A percentile compares a stretch with the other conserved stretches of the same genome.
Evolutionary conservation across 2,888 invertebrate species (phyloP).

Genomic region (Seira sanloemensis): DNA sequence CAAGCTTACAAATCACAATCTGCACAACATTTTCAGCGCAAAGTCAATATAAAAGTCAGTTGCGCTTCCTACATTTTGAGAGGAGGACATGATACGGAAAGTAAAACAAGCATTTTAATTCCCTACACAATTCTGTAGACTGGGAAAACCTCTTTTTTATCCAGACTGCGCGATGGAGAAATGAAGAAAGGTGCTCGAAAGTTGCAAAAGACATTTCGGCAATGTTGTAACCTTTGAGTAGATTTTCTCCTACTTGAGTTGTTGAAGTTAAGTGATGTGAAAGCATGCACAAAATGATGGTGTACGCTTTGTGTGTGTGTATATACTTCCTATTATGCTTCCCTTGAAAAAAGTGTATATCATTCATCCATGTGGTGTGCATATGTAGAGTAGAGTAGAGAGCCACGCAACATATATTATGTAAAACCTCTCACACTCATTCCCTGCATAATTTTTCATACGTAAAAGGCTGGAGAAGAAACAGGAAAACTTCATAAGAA

Average conservation of each 20-base stretch:
- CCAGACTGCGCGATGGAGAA: no score
- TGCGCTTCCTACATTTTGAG: no score
- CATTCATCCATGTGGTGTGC: background rate
- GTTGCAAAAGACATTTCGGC: background rate
- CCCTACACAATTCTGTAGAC: no score
- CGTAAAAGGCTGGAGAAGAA: background rate
- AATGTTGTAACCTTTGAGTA: background rate
- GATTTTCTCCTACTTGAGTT: background rate
- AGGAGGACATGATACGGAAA: no score
- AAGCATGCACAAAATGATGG: background rate
- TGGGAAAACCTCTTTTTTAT: no score
- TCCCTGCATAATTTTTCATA: conserved; percentile 28
- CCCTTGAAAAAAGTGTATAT: no score
- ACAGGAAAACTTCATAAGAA: conserved; percentile 31
- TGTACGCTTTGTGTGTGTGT: background rate
- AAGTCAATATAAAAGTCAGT: no score
- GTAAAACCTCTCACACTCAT: background rate
- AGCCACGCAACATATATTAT: background rate
- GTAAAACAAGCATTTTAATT: no score
- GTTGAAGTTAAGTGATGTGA: background rate
- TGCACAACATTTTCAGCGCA: no score
- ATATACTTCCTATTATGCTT: no score
- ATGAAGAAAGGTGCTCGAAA: background rate
- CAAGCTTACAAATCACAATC: no score
- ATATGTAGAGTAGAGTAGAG: background rate